phyloP scores from a whole-genome alignment of 2,113 vertebrate species.

The Hirundichthys speculiger region DNA sequence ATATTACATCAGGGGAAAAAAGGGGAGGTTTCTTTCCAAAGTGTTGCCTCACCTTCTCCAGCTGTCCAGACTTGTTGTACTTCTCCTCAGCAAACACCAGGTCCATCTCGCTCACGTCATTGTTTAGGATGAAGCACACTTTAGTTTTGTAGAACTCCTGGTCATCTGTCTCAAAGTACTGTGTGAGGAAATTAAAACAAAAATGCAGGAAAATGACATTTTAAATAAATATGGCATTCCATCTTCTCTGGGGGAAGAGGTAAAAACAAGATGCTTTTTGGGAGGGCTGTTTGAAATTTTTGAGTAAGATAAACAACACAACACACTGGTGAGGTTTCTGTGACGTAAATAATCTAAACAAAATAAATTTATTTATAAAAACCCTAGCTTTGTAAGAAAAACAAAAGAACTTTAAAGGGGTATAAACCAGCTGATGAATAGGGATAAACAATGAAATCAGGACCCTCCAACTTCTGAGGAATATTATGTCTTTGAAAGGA shows the following conservation, averaged over 20 bases:
- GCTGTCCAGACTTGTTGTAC: slow-evolving; percentile 92
- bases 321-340: slow-evolving; percentile 32
- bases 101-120: slow-evolving; percentile 98
- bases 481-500: background rate
- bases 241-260: slow-evolving; percentile 21
- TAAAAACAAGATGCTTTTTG: slow-evolving; percentile 39
- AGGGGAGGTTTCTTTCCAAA: slow-evolving; percentile 25
- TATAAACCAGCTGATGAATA: slow-evolving; percentile 37
- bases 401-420: slow-evolving; percentile 10
- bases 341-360: slow-evolving; percentile 39
- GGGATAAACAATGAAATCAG: slow-evolving; percentile 47
- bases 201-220: slow-evolving; percentile 44
- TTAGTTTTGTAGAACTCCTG: slow-evolving; percentile 99
- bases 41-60: slow-evolving; percentile 91
- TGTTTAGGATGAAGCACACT: slow-evolving; percentile 98
- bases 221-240: slow-evolving; percentile 59
- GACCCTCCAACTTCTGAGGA: slow-evolving; percentile 2
- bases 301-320: slow-evolving; percentile 52
- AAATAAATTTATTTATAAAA: background rate
- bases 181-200: slow-evolving; percentile 55
- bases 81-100: slow-evolving; percentile 98
- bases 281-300: slow-evolving; percentile 38
- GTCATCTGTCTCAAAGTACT: slow-evolving; percentile 99
- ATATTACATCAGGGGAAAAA: slow-evolving; percentile 47
- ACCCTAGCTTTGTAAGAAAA: background rate